Base-by-base conservation (phyloP, 2,888 invertebrate genomes). In the Mechanitis mazaeus region DNA sequence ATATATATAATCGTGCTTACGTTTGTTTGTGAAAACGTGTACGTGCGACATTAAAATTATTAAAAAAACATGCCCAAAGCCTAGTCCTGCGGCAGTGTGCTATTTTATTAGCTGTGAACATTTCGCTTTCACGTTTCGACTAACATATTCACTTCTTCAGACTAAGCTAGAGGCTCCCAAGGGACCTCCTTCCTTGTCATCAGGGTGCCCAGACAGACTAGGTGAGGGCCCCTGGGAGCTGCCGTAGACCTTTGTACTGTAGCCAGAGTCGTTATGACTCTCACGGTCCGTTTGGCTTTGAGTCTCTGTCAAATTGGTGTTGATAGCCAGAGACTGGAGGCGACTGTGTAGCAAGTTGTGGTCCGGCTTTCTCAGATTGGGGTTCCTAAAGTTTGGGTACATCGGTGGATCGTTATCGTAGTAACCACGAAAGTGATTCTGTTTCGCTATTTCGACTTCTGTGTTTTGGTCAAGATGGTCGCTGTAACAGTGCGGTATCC, bases 231-330 rank as follows among this genome's bases (percentile, higher is more conserved):
- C 94, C 74, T 94, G 94, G 6, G 94, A 94, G 69, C 94, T 94
- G 0, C 94, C 94, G 69, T 95, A 95, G 70, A 95, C 94, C 75
- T 95, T 94, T 47, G 95, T 95, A 72, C 95, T 95, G 79, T 96
- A 96, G 1, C 96, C 96, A 0, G 96, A 96, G 82, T 96, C 96
- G 69, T 95, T 95, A 77, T 94, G 95, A 0, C 93, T 93, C 72
- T 94, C 94, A 59, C 93, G 81, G 70, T 93, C 93, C 1, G 91
- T 76, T 70, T 91, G 91, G 69, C 89, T 88, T 62, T 90, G 90
- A 0, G 83, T 84, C 64, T 90, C 90, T 2, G 88, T 84, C 67
- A 90, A 70, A 69, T 90, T 87, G 0, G 91, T 91, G 69, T 91
- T 90, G 0, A 91, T 90, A 9, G 90, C 90, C 62, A 90, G 72